Evolutionary conservation across 2,888 invertebrate genomes (phyloP), one percentile per base, ranked within the genome.

Genomic region (Apamea monoglypha): DNA sequence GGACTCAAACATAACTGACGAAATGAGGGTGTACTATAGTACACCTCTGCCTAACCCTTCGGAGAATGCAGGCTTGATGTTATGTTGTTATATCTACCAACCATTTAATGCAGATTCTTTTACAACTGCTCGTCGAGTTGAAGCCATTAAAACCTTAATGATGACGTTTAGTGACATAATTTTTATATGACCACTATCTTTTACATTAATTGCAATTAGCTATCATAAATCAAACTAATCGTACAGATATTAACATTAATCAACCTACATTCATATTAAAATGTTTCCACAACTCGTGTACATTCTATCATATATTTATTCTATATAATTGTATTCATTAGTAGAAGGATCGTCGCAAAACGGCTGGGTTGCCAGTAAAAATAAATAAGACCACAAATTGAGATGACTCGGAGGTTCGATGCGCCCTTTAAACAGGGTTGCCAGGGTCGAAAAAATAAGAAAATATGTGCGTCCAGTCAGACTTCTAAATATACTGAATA

Each of bases 301-400:
- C 36, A 56, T 73, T 74, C 63, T 67, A 71, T 82, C 40, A 16
- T 32, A 44, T 50, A 50, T 50, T 18, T 50, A 74, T 68, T 40
- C 59, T 74, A 29, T 61, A 77, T 73, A 85, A 85, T 86, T 81
- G 83, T 73, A 68, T 81, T 83, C 75, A 84, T 89, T 84, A 84
- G 78, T 36, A 50, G 70, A 81, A 87, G 85, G 82, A 82, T 83
- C 77, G 78, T 73, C 44, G 70, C 78, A 76, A 72, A 74, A 69
- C 73, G 79, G 74, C 78, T 78, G 86, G 78, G 84, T 75, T 85
- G 78, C 82, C 72, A 74, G 83, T 90, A 85, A 87, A 89, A 89
- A 89, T 88, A 89, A 88, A 89, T 88, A 90, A 90, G 75, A 69
- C 86, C 87, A 81, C 90, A 87, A 88, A 89, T 90, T 87, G 83